Percentiles rank a stretch among this genome's conserved stretches.
Evolutionary conservation across 2,113 vertebrate species (phyloP).

Genomic region (Edolisoma coerulescens): DNA sequence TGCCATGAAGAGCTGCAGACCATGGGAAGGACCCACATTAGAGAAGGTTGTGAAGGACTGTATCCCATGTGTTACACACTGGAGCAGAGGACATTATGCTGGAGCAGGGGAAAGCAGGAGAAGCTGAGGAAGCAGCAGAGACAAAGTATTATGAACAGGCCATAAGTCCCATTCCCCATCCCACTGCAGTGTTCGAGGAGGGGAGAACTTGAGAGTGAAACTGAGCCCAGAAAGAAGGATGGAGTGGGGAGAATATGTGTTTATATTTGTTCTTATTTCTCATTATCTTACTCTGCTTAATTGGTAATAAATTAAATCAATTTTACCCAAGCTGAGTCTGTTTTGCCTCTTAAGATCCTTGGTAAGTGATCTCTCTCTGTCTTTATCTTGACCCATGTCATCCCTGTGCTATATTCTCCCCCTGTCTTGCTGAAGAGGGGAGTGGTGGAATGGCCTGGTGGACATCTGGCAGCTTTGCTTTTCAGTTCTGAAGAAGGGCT

Average conservation of each 20-base stretch:
- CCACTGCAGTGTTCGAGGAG: rapidly evolving
- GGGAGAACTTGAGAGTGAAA: neutral
- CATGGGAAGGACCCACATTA: neutral
- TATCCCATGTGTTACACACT: neutral
- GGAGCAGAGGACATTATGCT: neutral
- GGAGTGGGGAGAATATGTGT: neutral
- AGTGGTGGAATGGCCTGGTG: neutral
- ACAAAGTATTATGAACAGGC: neutral
- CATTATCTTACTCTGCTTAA: neutral
- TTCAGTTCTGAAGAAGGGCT: neutral
- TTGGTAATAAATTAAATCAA: neutral
- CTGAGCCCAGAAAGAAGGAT: neutral
- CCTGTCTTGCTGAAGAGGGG: neutral
- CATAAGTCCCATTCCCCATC: neutral
- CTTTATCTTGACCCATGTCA: neutral
- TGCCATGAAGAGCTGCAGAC: neutral
- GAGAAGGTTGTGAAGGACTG: neutral
- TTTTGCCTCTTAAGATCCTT: neutral
- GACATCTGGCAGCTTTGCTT: neutral
- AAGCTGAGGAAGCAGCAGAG: neutral
- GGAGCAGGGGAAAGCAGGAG: neutral
- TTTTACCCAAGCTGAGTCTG: neutral
- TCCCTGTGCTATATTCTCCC: neutral
- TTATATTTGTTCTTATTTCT: neutral
- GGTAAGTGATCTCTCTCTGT: neutral